Conservation (phyloP, 2,888 invertebrate species). For the Acanthococcus lagerstroemiae region DNA sequence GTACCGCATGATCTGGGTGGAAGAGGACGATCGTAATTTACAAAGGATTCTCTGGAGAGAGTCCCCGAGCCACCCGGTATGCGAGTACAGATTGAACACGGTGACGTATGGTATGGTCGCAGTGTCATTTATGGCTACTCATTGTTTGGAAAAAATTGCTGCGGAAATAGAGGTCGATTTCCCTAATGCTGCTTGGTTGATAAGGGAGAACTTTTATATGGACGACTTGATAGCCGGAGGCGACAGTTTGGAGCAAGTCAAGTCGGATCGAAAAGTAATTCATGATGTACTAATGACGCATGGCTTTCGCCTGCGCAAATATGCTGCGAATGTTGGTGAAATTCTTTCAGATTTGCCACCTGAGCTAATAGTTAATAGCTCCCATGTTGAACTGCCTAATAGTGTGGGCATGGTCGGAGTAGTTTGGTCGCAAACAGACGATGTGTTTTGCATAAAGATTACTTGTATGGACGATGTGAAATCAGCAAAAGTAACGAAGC, state of each 20-base stretch:
- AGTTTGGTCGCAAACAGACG: not conserved
- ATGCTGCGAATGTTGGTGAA: not conserved
- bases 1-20: not conserved
- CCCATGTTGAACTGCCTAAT: not conserved
- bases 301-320: no score
- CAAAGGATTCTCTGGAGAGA: not conserved
- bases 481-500: not conserved
- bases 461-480: not conserved
- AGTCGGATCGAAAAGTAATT: not conserved
- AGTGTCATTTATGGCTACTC: not conserved
- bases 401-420: not conserved
- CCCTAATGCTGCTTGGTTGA: not conserved
- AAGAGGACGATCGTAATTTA: not conserved
- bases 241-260: not conserved
- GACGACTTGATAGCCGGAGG: no score
- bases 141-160: not conserved
- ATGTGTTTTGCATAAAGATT: not conserved
- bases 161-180: not conserved
- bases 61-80: not conserved
- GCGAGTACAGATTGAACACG: not conserved
- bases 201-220: not conserved
- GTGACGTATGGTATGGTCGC: not conserved
- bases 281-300: not conserved
- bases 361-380: not conserved
- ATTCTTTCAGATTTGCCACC: not conserved